Percentiles rank a stretch among this genome's conserved stretches.
These are phyloP conservation scores for Zoanthus solanderi DNA, from an alignment of 92 coral and sea anemone genomes.

Conservation along the genomic window DNA sequence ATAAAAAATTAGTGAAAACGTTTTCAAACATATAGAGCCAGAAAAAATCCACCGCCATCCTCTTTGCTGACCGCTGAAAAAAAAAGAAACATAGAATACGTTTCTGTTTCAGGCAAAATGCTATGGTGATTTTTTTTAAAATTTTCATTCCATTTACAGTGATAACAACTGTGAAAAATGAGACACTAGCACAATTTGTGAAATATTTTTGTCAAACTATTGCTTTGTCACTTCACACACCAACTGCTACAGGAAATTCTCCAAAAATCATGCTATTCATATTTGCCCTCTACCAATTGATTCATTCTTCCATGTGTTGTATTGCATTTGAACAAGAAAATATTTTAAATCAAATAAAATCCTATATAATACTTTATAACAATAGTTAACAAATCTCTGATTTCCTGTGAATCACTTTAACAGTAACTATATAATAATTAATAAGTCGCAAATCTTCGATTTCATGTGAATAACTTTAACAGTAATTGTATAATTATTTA, in stretches of 20 bases:
- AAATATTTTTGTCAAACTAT: neutral
- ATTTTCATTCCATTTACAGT: slow-evolving; percentile 9
- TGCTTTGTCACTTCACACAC: slow-evolving; percentile 9
- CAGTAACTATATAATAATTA: slow-evolving; percentile 11
- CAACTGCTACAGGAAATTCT: slow-evolving; percentile 12
- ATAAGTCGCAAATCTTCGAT: neutral
- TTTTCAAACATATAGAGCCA: too few species aligned
- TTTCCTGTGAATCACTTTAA: slow-evolving; percentile 10
- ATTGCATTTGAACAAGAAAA: slow-evolving; percentile 9
- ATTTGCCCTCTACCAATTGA: slow-evolving; percentile 5
- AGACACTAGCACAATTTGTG: neutral
- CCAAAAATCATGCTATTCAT: slow-evolving; percentile 4
- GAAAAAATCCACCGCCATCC: too few species aligned
- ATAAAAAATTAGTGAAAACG: too few species aligned
- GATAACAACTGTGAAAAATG: slow-evolving; percentile 5
- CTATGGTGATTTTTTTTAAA: slow-evolving; percentile 8
- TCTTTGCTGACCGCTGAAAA: too few species aligned
- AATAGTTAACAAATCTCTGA: slow-evolving; percentile 5
- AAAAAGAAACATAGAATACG: slow-evolving; percentile 5
- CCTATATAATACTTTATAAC: slow-evolving; percentile 5
- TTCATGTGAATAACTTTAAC: slow-evolving; percentile 10
- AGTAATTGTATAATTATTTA: slow-evolving; percentile 10
- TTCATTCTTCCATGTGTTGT: neutral
- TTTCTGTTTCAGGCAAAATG: slow-evolving; percentile 10
- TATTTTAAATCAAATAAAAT: slow-evolving; percentile 9